Base-by-base conservation (phyloP, 2,797 vertebrate species). In the Denticeps clupeoides region DNA sequence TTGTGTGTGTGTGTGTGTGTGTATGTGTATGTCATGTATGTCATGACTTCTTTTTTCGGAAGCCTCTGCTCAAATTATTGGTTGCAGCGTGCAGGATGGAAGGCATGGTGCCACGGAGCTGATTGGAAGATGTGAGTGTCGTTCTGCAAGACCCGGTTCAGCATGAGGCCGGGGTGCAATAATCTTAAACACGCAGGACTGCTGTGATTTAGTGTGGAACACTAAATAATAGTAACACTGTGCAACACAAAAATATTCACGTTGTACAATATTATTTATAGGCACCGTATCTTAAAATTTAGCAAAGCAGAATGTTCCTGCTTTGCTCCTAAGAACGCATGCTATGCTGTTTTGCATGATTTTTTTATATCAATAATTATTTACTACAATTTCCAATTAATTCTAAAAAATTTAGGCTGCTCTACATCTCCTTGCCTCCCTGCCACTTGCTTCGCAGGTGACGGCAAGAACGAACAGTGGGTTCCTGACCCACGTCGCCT, bases 401-500 rank as follows among this genome's bases (percentile, higher is more conserved):
- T n/a, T n/a, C n/a, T n/a, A n/a, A n/a, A n/a, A n/a, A n/a, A n/a
- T n/a, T n/a, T n/a, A n/a, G n/a, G n/a, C n/a, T n/a, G n/a, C n/a
- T 38, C 9, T 18, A 11, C 16, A 10, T 16, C 18, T 10, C n/a
- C 9, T 21, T 10, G 12, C 9, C 9, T 19, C 9, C 35, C 10
- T 38, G 9, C 5, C 18, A 38, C 35, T 21, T 7, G 10, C 35
- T 18, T 3, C 4, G 18, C 35, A 21, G 16, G 35, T 38, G 43
- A 56, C 57, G 65, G 63, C 65, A 64, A 5, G 53, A 64, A 68
- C 57, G 48, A 53, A 80, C 69, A 75, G 80, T 69, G 49, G 50
- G 65, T 78, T 73, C 66, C 67, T 79, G 72, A 85, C 81, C 80
- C 71, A 76, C 66, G 47, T 59, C 67, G 67, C 63, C 68, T 67